phyloP scores from a whole-genome alignment of 2,113 vertebrate genomes.

The Paramormyrops kingsleyae region DNA sequence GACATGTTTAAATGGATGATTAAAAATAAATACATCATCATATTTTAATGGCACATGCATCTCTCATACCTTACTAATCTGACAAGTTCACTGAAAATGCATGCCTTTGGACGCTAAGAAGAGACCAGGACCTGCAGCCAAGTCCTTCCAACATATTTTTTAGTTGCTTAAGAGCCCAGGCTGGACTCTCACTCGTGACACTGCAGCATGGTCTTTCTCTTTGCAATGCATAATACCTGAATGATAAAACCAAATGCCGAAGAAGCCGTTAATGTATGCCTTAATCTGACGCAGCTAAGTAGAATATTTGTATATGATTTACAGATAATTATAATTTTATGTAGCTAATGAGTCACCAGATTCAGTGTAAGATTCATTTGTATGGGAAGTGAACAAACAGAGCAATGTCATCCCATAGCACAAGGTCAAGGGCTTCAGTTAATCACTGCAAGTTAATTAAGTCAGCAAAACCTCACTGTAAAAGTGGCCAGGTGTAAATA shows the following conservation, averaged over 20 bases:
- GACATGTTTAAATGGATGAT: not conserved
- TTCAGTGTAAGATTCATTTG: not conserved
- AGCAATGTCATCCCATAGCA: not conserved
- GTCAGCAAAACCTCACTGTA: not conserved
- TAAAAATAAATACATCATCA: not conserved
- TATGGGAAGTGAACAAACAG: not conserved
- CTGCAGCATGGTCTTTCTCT: not conserved
- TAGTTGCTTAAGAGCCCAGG: not conserved
- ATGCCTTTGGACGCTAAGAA: not conserved
- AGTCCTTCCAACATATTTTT: not conserved
- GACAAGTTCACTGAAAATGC: not conserved
- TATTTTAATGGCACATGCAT: not conserved
- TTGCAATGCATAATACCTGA: not conserved
- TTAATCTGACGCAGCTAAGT: not conserved
- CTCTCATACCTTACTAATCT: not conserved
- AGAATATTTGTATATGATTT: conserved; percentile 12
- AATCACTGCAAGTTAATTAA: conserved; percentile 26
- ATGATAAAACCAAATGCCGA: not conserved
- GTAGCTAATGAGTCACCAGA: not conserved
- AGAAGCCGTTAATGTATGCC: not conserved
- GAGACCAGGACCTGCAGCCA: not conserved
- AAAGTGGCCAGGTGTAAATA: conserved; percentile 14
- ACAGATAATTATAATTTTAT: conserved; percentile 4
- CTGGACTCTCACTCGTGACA: not conserved
- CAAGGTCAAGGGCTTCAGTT: conserved; percentile 22